phyloP scores from a whole-genome alignment of 2,113 vertebrate genomes.

The Protobothrops mucrosquamatus region DNA sequence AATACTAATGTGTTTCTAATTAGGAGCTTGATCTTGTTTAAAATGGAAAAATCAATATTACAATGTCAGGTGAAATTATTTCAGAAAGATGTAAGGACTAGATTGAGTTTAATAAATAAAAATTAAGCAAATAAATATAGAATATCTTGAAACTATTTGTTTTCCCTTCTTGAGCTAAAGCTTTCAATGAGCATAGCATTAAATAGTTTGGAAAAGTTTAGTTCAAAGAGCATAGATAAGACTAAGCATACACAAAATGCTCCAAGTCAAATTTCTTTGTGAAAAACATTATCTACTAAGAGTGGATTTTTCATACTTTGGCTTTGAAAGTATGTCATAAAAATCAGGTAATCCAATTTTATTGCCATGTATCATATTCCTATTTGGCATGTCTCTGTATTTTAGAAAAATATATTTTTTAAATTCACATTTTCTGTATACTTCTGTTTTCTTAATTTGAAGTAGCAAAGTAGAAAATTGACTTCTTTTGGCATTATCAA shows the following conservation, averaged over 20 bases:
- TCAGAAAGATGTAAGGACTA: background rate
- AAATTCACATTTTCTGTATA: background rate
- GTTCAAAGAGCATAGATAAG: background rate
- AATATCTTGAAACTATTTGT: background rate
- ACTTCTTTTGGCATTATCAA: slow-evolving; percentile 1
- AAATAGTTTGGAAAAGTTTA: background rate
- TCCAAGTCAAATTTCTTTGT: background rate
- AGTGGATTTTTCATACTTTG: background rate
- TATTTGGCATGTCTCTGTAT: background rate
- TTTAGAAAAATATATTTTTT: background rate
- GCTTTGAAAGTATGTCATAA: background rate
- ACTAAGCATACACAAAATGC: background rate
- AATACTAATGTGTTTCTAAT: background rate
- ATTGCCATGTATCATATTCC: background rate
- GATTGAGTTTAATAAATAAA: background rate
- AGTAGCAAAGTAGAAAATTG: background rate
- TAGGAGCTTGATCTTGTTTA: background rate
- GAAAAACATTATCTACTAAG: background rate
- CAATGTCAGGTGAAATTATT: background rate
- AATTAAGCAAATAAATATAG: background rate
- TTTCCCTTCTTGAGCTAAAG: background rate
- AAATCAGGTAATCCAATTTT: background rate
- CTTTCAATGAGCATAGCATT: background rate
- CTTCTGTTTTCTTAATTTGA: background rate
- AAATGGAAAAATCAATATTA: background rate